Evolutionary conservation across 2,888 invertebrate species (phyloP).

Genomic region (Leptothorax acervorum): DNA sequence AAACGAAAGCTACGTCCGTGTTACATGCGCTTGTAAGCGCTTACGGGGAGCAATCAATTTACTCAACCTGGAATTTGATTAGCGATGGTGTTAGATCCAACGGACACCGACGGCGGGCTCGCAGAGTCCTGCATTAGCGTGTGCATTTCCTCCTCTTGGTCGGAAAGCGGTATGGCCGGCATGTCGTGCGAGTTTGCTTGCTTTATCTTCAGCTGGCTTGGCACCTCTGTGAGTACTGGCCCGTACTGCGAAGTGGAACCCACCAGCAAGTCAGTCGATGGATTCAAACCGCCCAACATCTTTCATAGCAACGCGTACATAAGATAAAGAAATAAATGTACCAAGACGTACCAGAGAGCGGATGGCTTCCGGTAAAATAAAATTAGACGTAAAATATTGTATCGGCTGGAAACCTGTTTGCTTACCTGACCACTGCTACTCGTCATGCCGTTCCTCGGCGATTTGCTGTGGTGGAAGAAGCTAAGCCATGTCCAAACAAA

Average conservation of each 20-base stretch:
- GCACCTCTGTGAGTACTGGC: slow-evolving; percentile 85
- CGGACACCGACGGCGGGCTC: slow-evolving; percentile 69
- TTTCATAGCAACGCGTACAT: slow-evolving; percentile 84
- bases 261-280: slow-evolving; percentile 86
- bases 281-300: slow-evolving; percentile 86
- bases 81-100: slow-evolving; percentile 76
- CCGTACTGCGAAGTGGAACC: slow-evolving; percentile 86
- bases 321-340: slow-evolving; percentile 80
- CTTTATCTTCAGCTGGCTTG: slow-evolving; percentile 82
- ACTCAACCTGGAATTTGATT: slow-evolving; percentile 82
- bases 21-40: slow-evolving; percentile 36
- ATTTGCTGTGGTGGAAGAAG: slow-evolving; percentile 82
- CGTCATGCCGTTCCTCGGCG: slow-evolving; percentile 82
- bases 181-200: slow-evolving; percentile 76
- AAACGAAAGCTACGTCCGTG: slow-evolving; percentile 59
- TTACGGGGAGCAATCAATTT: slow-evolving; percentile 8
- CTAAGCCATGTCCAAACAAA: slow-evolving; percentile 81
- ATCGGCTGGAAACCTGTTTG: slow-evolving; percentile 51
- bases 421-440: slow-evolving; percentile 84
- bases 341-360: slow-evolving; percentile 66
- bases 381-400: slow-evolving; percentile 62
- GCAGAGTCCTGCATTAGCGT: slow-evolving; percentile 83
- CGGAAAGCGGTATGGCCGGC: slow-evolving; percentile 80
- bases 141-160: slow-evolving; percentile 84
- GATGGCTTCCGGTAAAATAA: slow-evolving; percentile 71